These are phyloP conservation scores for Operophtera brumata DNA, from an alignment of 2,888 invertebrate species.

Conservation along the genomic window DNA sequence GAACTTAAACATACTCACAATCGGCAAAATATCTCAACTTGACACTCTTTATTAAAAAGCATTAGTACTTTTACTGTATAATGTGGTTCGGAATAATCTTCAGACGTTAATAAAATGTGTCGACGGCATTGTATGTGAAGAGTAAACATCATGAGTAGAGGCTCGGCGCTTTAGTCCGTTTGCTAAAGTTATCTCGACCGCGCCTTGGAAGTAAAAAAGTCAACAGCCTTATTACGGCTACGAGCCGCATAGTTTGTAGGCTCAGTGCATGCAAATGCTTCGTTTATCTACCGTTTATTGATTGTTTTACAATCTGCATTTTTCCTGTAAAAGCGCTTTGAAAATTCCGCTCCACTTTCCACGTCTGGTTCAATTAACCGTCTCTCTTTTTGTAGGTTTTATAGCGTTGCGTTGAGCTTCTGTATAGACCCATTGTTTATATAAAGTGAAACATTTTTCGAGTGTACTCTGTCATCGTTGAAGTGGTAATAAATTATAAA, in stretches of 20 bases:
- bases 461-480: constrained; percentile 61
- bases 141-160: constrained; percentile 57
- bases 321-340: constrained; percentile 35
- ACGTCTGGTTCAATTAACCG: constrained; percentile 43
- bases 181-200: constrained; percentile 72
- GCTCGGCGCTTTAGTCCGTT: constrained; percentile 59
- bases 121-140: constrained; percentile 68
- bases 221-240: constrained; percentile 65
- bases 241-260: constrained; percentile 50
- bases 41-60: constrained; percentile 41
- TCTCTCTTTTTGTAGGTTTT: constrained; percentile 32
- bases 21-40: constrained; percentile 31
- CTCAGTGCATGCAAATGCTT: constrained; percentile 6
- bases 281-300: constrained; percentile 30
- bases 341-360: constrained; percentile 44
- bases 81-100: constrained; percentile 40
- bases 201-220: constrained; percentile 68
- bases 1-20: constrained; percentile 49
- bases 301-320: constrained; percentile 30
- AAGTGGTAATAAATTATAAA: constrained; percentile 77
- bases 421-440: constrained; percentile 58
- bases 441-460: constrained; percentile 55
- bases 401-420: constrained; percentile 27
- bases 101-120: constrained; percentile 61
- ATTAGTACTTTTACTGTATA: constrained; percentile 36